Percentiles rank a stretch among this genome's conserved stretches.
These are phyloP conservation scores for Dicrurus megarhynchus DNA, from an alignment of 2,113 vertebrate genomes.

Conservation along the genomic window DNA sequence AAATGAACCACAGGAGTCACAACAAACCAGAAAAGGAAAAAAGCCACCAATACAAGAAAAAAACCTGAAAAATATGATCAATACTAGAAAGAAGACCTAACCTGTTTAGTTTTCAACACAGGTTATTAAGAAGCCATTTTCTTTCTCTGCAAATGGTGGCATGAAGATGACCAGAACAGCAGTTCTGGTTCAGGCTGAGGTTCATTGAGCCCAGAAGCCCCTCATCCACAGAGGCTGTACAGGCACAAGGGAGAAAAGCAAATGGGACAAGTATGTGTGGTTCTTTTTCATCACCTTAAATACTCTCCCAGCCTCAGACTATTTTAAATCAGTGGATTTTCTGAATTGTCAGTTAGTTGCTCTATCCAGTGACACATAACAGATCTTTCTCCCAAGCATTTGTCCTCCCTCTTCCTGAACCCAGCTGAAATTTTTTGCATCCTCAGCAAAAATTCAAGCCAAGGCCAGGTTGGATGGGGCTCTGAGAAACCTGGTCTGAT, in stretches of 20 bases:
- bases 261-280: background rate
- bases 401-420: background rate
- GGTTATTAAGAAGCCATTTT: background rate
- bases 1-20: background rate
- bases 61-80: background rate
- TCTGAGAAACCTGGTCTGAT: background rate
- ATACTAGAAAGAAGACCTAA: background rate
- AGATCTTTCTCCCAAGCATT: background rate
- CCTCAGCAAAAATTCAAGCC: background rate
- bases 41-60: background rate
- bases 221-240: background rate
- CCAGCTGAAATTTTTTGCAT: background rate
- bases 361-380: background rate
- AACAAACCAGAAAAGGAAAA: background rate
- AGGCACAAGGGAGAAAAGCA: background rate
- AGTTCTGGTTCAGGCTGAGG: background rate
- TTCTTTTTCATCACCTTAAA: background rate
- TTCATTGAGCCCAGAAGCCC: background rate
- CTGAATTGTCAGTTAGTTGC: background rate
- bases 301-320: background rate
- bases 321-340: background rate
- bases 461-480: background rate
- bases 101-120: background rate
- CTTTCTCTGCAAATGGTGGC: background rate
- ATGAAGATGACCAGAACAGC: background rate